These are phyloP conservation scores for Haliclystus octoradiatus DNA, from an alignment of 30 jellyfish, hydroid and myxozoan species.

Conservation along the genomic window DNA sequence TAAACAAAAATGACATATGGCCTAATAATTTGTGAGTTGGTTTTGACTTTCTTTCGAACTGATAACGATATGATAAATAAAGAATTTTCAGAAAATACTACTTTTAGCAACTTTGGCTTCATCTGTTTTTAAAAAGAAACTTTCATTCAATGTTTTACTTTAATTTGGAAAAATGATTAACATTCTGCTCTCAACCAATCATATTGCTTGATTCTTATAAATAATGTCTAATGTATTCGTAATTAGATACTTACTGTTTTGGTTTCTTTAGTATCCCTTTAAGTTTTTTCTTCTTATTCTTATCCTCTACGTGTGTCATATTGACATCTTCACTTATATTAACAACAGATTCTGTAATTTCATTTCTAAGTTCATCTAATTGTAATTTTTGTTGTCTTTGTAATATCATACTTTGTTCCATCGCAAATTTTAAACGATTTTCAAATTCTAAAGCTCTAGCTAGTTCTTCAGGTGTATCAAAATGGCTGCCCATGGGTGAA, in stretches of 20 bases:
- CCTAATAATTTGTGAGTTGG: too few species aligned
- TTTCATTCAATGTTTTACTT: too few species aligned
- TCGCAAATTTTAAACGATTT: slow-evolving; percentile 65
- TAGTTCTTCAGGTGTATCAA: slow-evolving; percentile 74
- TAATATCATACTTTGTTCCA: slow-evolving; percentile 74
- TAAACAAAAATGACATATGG: too few species aligned
- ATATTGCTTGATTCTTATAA: too few species aligned
- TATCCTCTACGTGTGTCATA: slow-evolving; percentile 2
- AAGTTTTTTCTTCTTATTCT: slow-evolving; percentile 42
- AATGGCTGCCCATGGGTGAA: neutral
- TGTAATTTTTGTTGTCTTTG: slow-evolving; percentile 75
- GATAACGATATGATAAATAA: too few species aligned
- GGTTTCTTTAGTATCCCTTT: slow-evolving; percentile 95
- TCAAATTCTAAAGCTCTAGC: slow-evolving; percentile 74
- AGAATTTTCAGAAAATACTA: too few species aligned
- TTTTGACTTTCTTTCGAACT: too few species aligned
- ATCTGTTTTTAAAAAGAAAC: too few species aligned
- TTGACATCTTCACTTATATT: slow-evolving; percentile 25
- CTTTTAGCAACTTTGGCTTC: too few species aligned
- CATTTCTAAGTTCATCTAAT: slow-evolving; percentile 44
- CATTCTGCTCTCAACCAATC: too few species aligned
- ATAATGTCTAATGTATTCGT: neutral
- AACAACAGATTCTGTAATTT: slow-evolving; percentile 36
- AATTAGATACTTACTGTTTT: slow-evolving; percentile 48
- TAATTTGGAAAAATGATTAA: too few species aligned